Base-by-base conservation (phyloP, 2,888 invertebrate species). In the Agonum fuliginosum region DNA sequence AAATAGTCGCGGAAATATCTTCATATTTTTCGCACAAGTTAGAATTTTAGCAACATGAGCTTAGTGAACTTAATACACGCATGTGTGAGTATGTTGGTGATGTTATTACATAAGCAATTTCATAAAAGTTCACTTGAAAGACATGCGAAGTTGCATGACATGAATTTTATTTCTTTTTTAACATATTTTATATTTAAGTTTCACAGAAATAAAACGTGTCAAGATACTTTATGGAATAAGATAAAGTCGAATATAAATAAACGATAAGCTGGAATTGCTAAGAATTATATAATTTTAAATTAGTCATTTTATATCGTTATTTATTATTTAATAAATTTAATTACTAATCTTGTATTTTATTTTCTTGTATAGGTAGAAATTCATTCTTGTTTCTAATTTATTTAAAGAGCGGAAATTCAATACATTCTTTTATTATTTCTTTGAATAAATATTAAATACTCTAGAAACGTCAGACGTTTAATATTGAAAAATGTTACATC, bases 101-200 rank as follows among this genome's bases (percentile, higher is more conserved):
- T 62, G 22, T 41, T 67, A 41, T 43, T 67, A 67, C 67, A 67
- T 67, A 67, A 67, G 67, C 67, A 41, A 41, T 67, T 67, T 67
- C 41, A 37, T 37, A 67, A 43, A 67, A 67, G 43, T 67, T 41
- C 37, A 67, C 67, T 20, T 43, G 67, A 67, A 67, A 24, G 37
- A 67, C 67, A 67, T 67, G 67, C 67, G 43, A 67, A 43, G 20
- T 67, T 67, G 67, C 67, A 67, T 67, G 67, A 67, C 30, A 67
- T 37, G 41, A 67, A 37, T 67, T 58, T 67, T 67, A 67, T 67
- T 41, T 41, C 67, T 41, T 41, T 67, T 37, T 37, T 67, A 67
- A 67, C 67, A 37, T 67, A 41, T 67, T 67, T 43, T 67, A 41
- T 41, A 41, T 67, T 67, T 22, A 67, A 67, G 37, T 67, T 41